phyloP scores from a whole-genome alignment of 37 sponge, comb jelly and placozoan genomes.

The Hexactinellida sp. region DNA sequence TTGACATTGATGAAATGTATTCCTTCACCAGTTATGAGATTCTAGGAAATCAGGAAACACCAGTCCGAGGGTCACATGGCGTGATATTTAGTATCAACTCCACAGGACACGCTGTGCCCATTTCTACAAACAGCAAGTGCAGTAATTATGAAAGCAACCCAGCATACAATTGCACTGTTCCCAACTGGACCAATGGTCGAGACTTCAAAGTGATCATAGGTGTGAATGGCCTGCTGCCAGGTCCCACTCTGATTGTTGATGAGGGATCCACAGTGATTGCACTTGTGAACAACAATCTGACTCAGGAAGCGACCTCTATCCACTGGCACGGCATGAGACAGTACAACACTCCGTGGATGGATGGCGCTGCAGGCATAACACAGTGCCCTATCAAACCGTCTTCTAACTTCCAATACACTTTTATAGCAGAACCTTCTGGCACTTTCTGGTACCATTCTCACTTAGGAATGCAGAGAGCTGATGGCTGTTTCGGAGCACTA shows the following conservation, averaged over 20 bases:
- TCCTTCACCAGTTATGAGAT: slow-evolving; percentile 35
- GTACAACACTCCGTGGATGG: slow-evolving; percentile 1
- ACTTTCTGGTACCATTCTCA: slow-evolving; percentile 14
- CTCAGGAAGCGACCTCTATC: background rate
- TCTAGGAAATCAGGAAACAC: background rate
- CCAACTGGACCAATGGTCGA: slow-evolving; percentile 33
- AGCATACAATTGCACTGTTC: slow-evolving; percentile 22
- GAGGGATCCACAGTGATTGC: slow-evolving; percentile 25
- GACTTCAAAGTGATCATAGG: slow-evolving; percentile 33
- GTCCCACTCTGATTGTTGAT: slow-evolving; percentile 38
- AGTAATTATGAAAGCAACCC: background rate
- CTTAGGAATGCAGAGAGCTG: background rate
- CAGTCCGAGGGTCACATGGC: background rate
- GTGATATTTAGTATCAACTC: background rate
- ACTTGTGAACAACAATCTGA: background rate
- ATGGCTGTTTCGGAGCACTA: background rate
- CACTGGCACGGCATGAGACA: background rate
- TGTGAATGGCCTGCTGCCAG: slow-evolving; percentile 40
- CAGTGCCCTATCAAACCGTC: background rate
- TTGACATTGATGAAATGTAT: slow-evolving; percentile 33
- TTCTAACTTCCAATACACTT: background rate
- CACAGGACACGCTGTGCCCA: background rate
- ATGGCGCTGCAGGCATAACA: background rate
- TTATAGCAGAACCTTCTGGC: background rate
- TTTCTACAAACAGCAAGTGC: background rate